Evolutionary conservation across 2,113 vertebrate genomes (phyloP), one percentile per base, ranked within the genome.

Genomic region (Bufo bufo): DNA sequence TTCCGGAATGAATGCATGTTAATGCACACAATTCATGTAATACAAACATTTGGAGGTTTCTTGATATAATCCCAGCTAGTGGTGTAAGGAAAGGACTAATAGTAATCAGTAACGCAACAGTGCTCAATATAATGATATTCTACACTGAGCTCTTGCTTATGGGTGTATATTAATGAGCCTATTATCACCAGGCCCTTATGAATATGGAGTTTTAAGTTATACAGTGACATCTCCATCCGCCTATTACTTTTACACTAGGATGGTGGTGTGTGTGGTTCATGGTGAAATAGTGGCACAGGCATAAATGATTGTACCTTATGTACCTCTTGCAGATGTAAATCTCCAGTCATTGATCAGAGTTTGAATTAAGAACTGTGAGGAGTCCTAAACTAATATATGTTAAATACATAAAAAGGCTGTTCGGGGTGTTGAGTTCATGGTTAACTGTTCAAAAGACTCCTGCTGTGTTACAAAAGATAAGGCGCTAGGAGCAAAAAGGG

Each of bases 401-500:
- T 88, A 88, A 88, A 88, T 88, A 88, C 87, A 88, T 88, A 88
- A 88, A 88, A 88, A 88, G 87, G 81, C 87, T 88, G 81, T 88
- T 88, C 87, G 75, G 81, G 80, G 87, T 88, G 87, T 88, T 88
- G 81, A 88, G 87, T 84, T 88, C 87, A 88, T 84, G 72, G 87
- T 83, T 88, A 84, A 84, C 87, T 77, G 72, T 88, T 88, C 58
- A 77, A 88, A 88, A 88, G 87, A 65, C 81, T 74, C 80, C 87
- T 88, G 87, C 87, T 88, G 87, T 84, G 81, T 93, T 90, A 85
- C 82, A 84, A 88, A 90, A 92, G 87, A 91, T 72, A 91, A 93
- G 83, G 90, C n/a, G 87, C 89, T 91, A n/a, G 91, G 77, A 82
- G 87, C 77, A 89, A 91, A 66, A 85, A 69, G 85, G 66, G 93